Evolutionary conservation across 2,797 vertebrate genomes (phyloP).

Genomic region (Lerista edwardsae): DNA sequence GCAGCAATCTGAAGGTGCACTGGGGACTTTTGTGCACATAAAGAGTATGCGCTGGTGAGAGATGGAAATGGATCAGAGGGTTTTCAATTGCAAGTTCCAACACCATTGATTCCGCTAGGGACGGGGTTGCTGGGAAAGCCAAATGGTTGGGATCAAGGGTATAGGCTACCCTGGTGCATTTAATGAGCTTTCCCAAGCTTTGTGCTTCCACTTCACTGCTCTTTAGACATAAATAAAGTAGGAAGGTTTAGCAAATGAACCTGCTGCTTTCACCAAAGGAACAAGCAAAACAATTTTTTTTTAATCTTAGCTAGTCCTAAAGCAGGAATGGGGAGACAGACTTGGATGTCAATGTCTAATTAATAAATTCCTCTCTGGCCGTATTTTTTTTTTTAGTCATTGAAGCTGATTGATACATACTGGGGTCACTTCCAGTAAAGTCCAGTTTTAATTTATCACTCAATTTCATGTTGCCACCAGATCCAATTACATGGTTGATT

Average conservation of each 20-base stretch:
- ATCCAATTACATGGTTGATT: conserved; percentile 65
- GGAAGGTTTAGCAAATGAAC: conserved; percentile 64
- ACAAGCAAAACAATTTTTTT: conserved; percentile 60
- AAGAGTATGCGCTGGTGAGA: background rate
- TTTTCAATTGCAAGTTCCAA: background rate
- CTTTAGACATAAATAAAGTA: conserved; percentile 59
- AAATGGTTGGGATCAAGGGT: conserved; percentile 6
- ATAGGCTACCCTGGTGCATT: conserved; percentile 30
- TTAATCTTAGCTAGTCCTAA: conserved; percentile 23
- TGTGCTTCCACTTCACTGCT: conserved; percentile 56
- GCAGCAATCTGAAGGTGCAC: conserved; percentile 6
- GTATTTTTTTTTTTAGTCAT: conserved; percentile 64
- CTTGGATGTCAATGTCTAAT: conserved; percentile 90
- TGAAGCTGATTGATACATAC: conserved; percentile 83
- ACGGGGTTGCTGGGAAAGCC: conserved; percentile 7
- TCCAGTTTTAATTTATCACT: conserved; percentile 86
- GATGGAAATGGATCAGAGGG: background rate
- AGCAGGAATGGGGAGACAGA: conserved; percentile 69
- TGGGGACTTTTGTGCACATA: conserved; percentile 4
- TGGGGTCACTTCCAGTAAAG: conserved; percentile 76
- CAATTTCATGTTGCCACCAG: conserved; percentile 77
- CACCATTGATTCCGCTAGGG: background rate
- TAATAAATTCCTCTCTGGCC: conserved; percentile 85
- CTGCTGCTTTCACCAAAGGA: conserved; percentile 50
- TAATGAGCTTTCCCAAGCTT: conserved; percentile 52